Evolutionary conservation across 2,888 invertebrate genomes (phyloP).

Genomic region (Ptilodon capucinus): DNA sequence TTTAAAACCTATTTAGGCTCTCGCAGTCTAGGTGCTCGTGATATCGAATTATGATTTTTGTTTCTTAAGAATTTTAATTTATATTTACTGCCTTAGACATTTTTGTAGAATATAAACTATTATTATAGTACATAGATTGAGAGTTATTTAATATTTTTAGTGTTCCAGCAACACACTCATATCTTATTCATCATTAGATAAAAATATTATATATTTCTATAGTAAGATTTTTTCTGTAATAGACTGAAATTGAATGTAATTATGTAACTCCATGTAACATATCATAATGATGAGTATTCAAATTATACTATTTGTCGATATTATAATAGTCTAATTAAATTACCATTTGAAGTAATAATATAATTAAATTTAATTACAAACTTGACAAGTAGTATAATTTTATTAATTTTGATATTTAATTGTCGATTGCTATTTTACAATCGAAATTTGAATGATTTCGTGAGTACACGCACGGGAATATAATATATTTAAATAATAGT

Average conservation of each 20-base stretch:
- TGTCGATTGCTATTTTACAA: background rate
- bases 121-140: background rate
- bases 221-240: background rate
- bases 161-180: too few relatives aligned
- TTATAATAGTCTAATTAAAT: too few relatives aligned
- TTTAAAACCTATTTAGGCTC: too few relatives aligned
- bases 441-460: background rate
- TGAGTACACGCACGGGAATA: too few relatives aligned
- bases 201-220: too few relatives aligned
- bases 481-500: too few relatives aligned
- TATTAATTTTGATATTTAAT: background rate
- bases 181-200: too few relatives aligned
- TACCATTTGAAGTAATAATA: background rate
- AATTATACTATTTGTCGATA: conserved; percentile 16
- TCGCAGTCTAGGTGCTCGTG: too few relatives aligned
- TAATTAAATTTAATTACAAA: background rate
- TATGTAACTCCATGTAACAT: too few relatives aligned
- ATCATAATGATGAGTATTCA: background rate
- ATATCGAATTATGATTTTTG: background rate
- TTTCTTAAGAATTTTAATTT: background rate
- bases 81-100: background rate
- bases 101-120: background rate
- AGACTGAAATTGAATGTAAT: background rate
- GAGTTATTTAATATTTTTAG: too few relatives aligned
- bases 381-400: conserved; percentile 14